Evolutionary conservation across 2,797 vertebrate species (phyloP).

Genomic region (Gymnodraco acuticeps): DNA sequence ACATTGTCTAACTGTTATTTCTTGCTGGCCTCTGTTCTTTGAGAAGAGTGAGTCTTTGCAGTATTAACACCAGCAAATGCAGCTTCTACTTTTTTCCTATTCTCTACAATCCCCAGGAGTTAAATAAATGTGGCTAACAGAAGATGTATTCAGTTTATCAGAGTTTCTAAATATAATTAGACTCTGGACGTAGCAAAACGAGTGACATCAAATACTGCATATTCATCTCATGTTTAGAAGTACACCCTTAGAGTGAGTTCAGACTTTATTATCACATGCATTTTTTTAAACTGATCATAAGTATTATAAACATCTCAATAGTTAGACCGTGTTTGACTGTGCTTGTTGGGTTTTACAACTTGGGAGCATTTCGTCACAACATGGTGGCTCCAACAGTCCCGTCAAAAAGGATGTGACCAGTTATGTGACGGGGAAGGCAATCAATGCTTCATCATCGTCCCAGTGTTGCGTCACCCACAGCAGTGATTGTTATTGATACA

Average conservation of each 20-base stretch:
- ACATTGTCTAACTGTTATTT: constrained; percentile 10
- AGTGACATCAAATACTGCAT: constrained; percentile 50
- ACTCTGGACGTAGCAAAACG: constrained; percentile 42
- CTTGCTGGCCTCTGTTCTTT: constrained; percentile 12
- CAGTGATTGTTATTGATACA: constrained; percentile 44
- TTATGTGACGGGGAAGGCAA: constrained; percentile 41
- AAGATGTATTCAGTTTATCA: constrained; percentile 42
- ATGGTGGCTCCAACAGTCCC: constrained; percentile 18
- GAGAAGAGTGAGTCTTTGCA: constrained; percentile 38
- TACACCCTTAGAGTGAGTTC: not conserved
- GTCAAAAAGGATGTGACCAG: constrained; percentile 30
- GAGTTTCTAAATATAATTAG: constrained; percentile 50
- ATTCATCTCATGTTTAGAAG: constrained; percentile 52
- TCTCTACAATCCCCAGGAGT: constrained; percentile 26
- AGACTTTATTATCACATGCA: constrained; percentile 31
- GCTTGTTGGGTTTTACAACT: constrained; percentile 23
- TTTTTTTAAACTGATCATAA: constrained; percentile 38
- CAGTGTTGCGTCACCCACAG: constrained; percentile 48
- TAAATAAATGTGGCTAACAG: constrained; percentile 38
- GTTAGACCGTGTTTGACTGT: constrained; percentile 28
- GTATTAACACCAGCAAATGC: constrained; percentile 21
- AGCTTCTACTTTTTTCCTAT: constrained; percentile 22
- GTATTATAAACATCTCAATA: constrained; percentile 34
- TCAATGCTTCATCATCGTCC: constrained; percentile 52
- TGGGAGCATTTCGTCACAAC: constrained; percentile 41